phyloP scores from a whole-genome alignment of 2,888 invertebrate genomes.

The Slavum lentiscoides region DNA sequence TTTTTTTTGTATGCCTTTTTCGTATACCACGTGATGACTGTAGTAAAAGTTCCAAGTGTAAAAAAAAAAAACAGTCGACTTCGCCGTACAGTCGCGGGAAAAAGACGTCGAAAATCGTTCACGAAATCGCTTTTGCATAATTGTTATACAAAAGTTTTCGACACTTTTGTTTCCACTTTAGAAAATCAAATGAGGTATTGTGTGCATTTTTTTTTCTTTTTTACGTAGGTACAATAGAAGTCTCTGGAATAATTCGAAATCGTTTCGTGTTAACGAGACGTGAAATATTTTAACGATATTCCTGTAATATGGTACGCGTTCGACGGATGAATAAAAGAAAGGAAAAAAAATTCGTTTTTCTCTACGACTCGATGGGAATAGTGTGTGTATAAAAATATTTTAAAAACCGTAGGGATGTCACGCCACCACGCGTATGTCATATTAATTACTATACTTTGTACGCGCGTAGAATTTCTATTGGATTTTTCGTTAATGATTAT shows the following conservation, averaged over 20 bases:
- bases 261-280: too few relatives aligned
- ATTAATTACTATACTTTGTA: neutral
- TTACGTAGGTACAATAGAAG: too few relatives aligned
- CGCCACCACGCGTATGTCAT: neutral
- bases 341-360: too few relatives aligned
- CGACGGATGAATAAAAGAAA: too few relatives aligned
- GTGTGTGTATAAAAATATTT: too few relatives aligned
- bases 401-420: too few relatives aligned
- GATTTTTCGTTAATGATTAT: neutral
- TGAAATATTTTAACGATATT: too few relatives aligned
- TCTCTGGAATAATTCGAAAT: too few relatives aligned
- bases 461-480: neutral
- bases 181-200: neutral
- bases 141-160: neutral
- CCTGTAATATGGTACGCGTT: too few relatives aligned
- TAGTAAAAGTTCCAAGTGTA: neutral
- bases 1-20: neutral
- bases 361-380: too few relatives aligned
- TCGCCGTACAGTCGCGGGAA: neutral
- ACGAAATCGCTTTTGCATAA: conserved; percentile 4
- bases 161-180: neutral
- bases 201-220: too few relatives aligned
- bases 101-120: neutral
- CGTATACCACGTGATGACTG: conserved; percentile 2
- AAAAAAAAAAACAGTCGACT: neutral